Base-by-base conservation (phyloP, 2,888 invertebrate genomes). In the Melinaea menophilus region DNA sequence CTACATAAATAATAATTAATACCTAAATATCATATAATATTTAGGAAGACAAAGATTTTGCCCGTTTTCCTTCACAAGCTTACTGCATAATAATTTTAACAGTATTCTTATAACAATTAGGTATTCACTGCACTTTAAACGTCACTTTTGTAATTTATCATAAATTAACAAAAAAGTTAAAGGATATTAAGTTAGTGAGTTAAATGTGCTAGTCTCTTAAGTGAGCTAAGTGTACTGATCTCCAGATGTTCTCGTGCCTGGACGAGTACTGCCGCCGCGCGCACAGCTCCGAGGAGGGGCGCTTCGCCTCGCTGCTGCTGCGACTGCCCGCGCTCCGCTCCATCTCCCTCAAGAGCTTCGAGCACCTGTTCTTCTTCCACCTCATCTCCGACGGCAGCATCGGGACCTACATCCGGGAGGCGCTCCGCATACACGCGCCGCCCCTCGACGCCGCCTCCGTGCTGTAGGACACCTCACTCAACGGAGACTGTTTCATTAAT, bases 361-460 rank as follows among this genome's bases (percentile, higher is more conserved):
- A 99, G 86, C 97, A 98, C 87, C 92, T 98, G 71, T 98, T 97
- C 92, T 97, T 96, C 93, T 97, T 96, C 92, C 95, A 96, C 80
- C 93, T 98, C 68, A 95, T 98, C 75, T 96, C 97, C 47, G 97
- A 98, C 74, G 94, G 94, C 66, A 95, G 95, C 70, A 94, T 99
- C 78, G 95, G 97, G 80, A 94, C 94, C 58, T 97, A 96, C 85
- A 93, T 98, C 66, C 93, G 93, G 72, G 96, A 97, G 76, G 94
- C 96, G 90, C 91, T 97, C 65, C 79, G 87, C 63, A 81, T 77
- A 70, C 95, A 96, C 80, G 92, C 94, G 65, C 92, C 93, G 51
- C 86, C 87, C 47, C 80, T 86, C 69, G 86, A 88, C 75, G 76
- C 82, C 41, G 81, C 74, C 75, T 75, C 81, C 65, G 79, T 88